Base-by-base conservation (phyloP, 2,888 invertebrate genomes). In the Cheilosia vernalis region DNA sequence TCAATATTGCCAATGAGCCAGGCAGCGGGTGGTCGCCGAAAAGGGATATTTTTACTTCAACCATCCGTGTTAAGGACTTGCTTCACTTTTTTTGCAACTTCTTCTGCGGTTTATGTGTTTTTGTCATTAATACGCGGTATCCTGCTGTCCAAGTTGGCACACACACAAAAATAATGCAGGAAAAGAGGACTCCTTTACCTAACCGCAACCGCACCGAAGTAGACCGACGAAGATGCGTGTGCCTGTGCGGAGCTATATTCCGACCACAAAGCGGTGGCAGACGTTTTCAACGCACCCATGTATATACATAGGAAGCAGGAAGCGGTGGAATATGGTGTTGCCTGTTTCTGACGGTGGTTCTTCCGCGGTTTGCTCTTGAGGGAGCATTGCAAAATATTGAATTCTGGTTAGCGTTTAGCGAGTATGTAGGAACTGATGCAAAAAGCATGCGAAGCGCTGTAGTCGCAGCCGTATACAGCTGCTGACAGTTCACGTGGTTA, bases 121-220 rank as follows among this genome's bases (percentile, higher is more conserved):
- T 84, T 84, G 83, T 84, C 83, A 84, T 79, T 84, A 74, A 84
- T 84, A 79, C 73, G 63, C 69, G 73, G 30, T 67, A 79, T 84
- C 83, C 83, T 84, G 78, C 78, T 55, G 69, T 37, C 47, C 56
- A 60, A 77, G 72, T 67, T 37, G 37, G 33, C 33, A 33, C 44
- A 72, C 40, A 60, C 24, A 64, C 64, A 67, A 61, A 66, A 15
- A 7, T 0, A 40, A n/a, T 15, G 44, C 56, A 33, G 63, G 56
- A 27, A 27, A 5, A 27, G 27, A 6, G 7, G 27, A 6, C 37
- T 63, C 53, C 67, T 63, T 63, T 73, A 51, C 63, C 72, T 21
- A 53, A 72, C 37, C 37, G 13, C 49, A 74, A 80, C 72, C 70
- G 53, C 51, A 47, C 70, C 53, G 19, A 21, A 69, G 40, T 47